phyloP scores from a whole-genome alignment of 2,888 invertebrate genomes.

The Macaria notata region DNA sequence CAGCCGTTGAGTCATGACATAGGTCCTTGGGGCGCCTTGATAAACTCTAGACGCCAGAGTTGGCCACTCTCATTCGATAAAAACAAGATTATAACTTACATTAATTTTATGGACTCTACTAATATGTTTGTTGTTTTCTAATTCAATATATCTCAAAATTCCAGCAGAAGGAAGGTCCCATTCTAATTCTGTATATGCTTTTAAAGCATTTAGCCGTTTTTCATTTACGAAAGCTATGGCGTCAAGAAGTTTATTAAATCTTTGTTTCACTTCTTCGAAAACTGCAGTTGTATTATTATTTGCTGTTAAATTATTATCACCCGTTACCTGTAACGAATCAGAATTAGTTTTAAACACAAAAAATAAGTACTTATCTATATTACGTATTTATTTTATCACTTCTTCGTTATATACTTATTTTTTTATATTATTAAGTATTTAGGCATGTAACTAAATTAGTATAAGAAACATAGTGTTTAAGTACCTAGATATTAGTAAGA shows the following conservation, averaged over 20 bases:
- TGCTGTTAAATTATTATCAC: background rate
- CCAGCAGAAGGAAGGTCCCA: background rate
- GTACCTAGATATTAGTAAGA: too few species aligned
- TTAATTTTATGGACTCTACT: background rate
- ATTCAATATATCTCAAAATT: background rate
- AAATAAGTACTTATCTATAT: too few species aligned
- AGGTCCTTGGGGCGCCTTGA: too few species aligned
- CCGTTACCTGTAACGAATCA: constrained; percentile 1
- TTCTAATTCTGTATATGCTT: background rate
- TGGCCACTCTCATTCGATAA: too few species aligned
- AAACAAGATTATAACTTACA: background rate
- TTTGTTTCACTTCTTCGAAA: background rate
- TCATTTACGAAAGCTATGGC: background rate
- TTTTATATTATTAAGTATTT: too few species aligned
- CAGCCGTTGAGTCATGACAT: too few species aligned
- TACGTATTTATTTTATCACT: too few species aligned
- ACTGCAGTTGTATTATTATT: background rate
- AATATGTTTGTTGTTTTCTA: background rate
- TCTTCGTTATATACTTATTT: too few species aligned
- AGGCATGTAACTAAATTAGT: too few species aligned
- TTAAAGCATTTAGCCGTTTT: background rate
- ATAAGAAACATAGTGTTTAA: too few species aligned
- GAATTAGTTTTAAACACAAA: too few species aligned
- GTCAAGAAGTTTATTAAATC: background rate
- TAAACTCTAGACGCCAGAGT: too few species aligned